Percentiles rank a stretch among this genome's conserved stretches.
phyloP scores from a whole-genome alignment of 2,888 invertebrate genomes.

The Drymonia ruficornis region DNA sequence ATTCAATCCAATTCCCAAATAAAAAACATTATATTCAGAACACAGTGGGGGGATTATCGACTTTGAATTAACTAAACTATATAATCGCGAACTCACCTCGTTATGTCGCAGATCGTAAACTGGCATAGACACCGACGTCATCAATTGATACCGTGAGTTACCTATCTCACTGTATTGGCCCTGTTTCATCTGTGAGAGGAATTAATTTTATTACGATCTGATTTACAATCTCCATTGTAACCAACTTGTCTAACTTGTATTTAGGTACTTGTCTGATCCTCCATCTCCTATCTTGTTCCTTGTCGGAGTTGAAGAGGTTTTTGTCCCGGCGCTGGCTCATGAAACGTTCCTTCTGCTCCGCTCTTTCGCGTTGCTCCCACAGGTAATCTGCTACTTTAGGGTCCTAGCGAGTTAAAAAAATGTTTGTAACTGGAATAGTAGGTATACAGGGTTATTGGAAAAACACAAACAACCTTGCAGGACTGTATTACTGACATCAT shows the following conservation, averaged over 20 bases:
- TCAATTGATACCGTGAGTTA: constrained; percentile 89
- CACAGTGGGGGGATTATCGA: constrained; percentile 32
- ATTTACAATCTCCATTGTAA: neutral
- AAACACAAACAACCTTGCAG: no score
- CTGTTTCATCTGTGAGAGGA: constrained; percentile 79
- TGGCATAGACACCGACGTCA: constrained; percentile 97
- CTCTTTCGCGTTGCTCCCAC: constrained; percentile 93
- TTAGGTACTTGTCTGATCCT: constrained; percentile 70
- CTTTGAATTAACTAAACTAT: constrained; percentile 25
- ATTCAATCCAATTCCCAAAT: no score
- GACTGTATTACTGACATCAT: no score
- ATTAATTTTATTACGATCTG: constrained; percentile 7
- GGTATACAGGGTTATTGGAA: no score
- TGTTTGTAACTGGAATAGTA: neutral
- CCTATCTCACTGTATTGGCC: constrained; percentile 86
- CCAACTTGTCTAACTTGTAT: neutral
- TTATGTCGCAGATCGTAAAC: constrained; percentile 95
- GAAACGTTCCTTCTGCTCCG: constrained; percentile 91
- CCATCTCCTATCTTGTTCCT: constrained; percentile 87
- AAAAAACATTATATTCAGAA: constrained; percentile 21
- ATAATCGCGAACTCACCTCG: constrained; percentile 86
- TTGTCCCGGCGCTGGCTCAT: constrained; percentile 87
- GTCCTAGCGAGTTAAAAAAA: constrained; percentile 80
- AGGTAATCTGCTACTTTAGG: constrained; percentile 96
- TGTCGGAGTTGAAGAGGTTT: constrained; percentile 85